Evolutionary conservation across 2,113 vertebrate genomes (phyloP).

Genomic region (Lontra canadensis): DNA sequence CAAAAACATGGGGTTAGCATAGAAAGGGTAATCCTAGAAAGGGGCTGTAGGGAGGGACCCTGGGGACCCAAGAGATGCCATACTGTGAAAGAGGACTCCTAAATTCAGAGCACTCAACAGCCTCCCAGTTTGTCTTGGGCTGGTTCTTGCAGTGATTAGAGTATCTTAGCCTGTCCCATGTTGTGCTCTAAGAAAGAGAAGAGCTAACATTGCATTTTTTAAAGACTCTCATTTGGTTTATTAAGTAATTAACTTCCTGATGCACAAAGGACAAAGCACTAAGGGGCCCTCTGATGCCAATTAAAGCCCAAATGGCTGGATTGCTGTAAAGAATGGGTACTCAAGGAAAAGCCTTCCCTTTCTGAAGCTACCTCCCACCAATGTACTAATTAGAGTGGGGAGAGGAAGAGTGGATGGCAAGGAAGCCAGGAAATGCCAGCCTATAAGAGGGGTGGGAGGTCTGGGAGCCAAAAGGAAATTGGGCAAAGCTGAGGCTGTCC

Average conservation of each 20-base stretch:
- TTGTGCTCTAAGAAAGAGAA: conserved; percentile 45
- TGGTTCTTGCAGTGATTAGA: neutral
- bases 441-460: neutral
- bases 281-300: conserved; percentile 57
- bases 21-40: neutral
- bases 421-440: conserved; percentile 38
- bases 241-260: conserved; percentile 72
- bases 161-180: neutral
- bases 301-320: conserved; percentile 72
- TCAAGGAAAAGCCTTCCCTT: conserved; percentile 33
- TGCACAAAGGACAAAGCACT: conserved; percentile 65
- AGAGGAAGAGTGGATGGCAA: neutral
- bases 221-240: conserved; percentile 66
- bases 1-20: neutral
- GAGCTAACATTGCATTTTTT: conserved; percentile 29
- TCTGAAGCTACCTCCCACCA: conserved; percentile 51
- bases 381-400: conserved; percentile 60
- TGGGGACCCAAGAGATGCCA: neutral
- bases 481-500: neutral
- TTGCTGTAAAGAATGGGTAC: conserved; percentile 50
- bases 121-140: neutral
- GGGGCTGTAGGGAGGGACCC: neutral
- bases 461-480: conserved; percentile 39
- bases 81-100: neutral
- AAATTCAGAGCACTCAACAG: neutral